Percentiles rank a stretch among this genome's conserved stretches.
These are phyloP conservation scores for Caenorhabditis uteleia DNA, from an alignment of 2,888 invertebrate genomes.

Conservation along the genomic window DNA sequence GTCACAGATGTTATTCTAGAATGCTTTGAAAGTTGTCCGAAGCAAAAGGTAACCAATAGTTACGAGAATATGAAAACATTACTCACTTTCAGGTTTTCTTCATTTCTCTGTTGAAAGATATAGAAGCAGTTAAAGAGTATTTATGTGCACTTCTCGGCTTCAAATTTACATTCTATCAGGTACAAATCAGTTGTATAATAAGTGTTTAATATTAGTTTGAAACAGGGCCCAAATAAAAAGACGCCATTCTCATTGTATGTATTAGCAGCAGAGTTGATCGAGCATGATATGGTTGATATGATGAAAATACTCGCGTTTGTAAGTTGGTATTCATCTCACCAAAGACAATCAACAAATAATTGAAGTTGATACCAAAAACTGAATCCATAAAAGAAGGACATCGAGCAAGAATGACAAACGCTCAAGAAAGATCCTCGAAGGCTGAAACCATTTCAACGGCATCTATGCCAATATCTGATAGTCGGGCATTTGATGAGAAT, in stretches of 20 bases:
- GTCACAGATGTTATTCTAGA: conserved; percentile 89
- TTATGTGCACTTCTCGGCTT: conserved; percentile 80
- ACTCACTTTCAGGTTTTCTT: no score
- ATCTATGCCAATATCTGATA: conserved; percentile 29
- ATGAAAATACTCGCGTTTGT: conserved; percentile 91
- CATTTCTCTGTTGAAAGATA: conserved; percentile 84
- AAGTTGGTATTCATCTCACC: conserved; percentile 69
- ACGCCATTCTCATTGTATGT: conserved; percentile 79
- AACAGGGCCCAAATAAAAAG: conserved; percentile 29
- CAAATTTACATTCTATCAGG: conserved; percentile 79
- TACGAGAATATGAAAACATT: background rate
- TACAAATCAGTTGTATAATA: no score
- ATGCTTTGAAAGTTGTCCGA: conserved; percentile 82
- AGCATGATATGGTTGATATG: conserved; percentile 83
- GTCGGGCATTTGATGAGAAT: conserved; percentile 17
- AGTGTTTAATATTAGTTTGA: background rate
- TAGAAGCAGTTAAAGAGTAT: conserved; percentile 86
- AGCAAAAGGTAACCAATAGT: no score
- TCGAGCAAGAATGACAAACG: conserved; percentile 72
- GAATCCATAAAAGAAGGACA: conserved; percentile 52
- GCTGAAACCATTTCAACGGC: conserved; percentile 50
- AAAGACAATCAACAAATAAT: background rate
- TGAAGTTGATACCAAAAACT: conserved; percentile 54
- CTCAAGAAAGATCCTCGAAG: conserved; percentile 79
- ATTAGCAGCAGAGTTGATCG: conserved; percentile 86